Percentiles rank a stretch among this genome's conserved stretches.
Evolutionary conservation across 2,797 vertebrate species (phyloP).

Genomic region (Aratinga solstitialis): DNA sequence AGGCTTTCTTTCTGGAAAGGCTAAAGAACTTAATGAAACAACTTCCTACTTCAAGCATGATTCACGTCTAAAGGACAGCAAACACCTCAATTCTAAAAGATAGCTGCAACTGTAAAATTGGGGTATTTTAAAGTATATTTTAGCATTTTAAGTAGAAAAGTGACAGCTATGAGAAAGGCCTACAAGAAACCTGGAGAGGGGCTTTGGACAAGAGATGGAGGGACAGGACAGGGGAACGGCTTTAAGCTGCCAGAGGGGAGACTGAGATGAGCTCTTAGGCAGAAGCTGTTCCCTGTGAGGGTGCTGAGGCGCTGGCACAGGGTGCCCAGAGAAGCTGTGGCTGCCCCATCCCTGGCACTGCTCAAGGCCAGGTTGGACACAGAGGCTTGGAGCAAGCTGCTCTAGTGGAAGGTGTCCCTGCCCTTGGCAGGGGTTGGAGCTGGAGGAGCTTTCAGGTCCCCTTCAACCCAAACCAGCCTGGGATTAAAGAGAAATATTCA

Average conservation of each 20-base stretch:
- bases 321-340: too few relatives aligned
- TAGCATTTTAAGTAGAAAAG: background rate
- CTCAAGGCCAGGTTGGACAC: too few relatives aligned
- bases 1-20: background rate
- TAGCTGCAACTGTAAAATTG: accelerated
- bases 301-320: too few relatives aligned
- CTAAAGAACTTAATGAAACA: background rate
- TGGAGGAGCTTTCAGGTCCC: background rate
- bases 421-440: too few relatives aligned
- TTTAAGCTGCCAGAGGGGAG: too few relatives aligned
- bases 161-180: background rate
- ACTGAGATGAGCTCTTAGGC: too few relatives aligned
- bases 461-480: background rate
- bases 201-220: too few relatives aligned
- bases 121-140: background rate
- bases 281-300: too few relatives aligned
- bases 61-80: background rate
- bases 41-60: background rate
- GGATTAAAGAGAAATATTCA: background rate
- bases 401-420: too few relatives aligned
- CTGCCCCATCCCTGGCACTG: too few relatives aligned
- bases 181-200: background rate
- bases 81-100: background rate
- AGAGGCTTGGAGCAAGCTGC: too few relatives aligned
- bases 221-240: too few relatives aligned